Evolutionary conservation across 2,888 invertebrate species (phyloP).

Genomic region (Tetragonula carbonaria): DNA sequence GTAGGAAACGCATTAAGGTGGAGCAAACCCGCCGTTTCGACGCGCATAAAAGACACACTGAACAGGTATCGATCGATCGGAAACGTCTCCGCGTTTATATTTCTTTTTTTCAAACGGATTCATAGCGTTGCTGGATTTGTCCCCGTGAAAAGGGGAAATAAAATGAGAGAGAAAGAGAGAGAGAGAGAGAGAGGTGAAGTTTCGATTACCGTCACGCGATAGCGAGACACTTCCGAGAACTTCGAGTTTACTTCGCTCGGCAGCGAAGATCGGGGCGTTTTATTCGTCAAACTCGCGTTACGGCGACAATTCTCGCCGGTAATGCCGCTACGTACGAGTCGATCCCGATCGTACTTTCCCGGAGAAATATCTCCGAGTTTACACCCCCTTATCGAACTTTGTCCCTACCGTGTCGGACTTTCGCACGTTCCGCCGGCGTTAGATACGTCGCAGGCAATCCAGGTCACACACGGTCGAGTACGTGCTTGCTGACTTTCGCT

Average conservation of each 20-base stretch:
- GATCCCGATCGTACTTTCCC: neutral
- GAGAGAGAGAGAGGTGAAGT: neutral
- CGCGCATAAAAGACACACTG: slow-evolving; percentile 1
- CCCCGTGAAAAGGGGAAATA: too few relatives aligned
- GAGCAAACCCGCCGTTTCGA: slow-evolving; percentile 8
- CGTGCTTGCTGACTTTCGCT: slow-evolving; percentile 47
- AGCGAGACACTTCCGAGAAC: neutral
- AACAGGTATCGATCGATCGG: neutral
- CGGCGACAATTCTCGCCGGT: slow-evolving; percentile 7
- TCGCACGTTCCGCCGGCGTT: slow-evolving; percentile 25
- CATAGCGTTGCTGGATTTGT: neutral
- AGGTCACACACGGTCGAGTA: slow-evolving; percentile 26
- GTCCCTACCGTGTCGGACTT: neutral
- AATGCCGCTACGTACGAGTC: neutral
- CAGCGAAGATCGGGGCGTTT: neutral
- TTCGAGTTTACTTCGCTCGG: neutral
- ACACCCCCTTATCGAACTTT: slow-evolving; percentile 35
- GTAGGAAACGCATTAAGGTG: slow-evolving; percentile 53
- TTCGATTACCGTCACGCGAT: neutral
- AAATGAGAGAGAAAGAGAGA: neutral
- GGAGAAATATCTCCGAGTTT: slow-evolving; percentile 27
- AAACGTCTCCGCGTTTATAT: too few relatives aligned
- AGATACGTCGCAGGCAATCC: slow-evolving; percentile 51
- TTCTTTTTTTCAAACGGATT: neutral
- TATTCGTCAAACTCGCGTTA: neutral